Percentiles rank a stretch among this genome's conserved stretches.
Conservation (phyloP, 2,888 invertebrate genomes). For the Chironomus riparius region DNA sequence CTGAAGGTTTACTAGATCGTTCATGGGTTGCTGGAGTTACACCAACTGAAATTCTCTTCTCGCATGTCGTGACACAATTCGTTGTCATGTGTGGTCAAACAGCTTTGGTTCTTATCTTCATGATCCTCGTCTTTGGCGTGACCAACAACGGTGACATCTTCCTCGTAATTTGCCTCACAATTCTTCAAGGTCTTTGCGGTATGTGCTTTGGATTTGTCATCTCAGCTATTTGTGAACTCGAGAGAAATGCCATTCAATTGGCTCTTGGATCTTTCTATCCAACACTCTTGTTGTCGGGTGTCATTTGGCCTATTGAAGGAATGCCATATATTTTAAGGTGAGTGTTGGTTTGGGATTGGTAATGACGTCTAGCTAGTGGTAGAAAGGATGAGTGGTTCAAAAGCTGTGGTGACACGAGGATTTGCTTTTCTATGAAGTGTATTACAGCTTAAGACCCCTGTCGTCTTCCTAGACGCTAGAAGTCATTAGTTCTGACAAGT, state of each 20-base stretch:
- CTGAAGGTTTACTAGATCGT: constrained; percentile 83
- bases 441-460: too few relatives aligned
- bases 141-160: constrained; percentile 81
- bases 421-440: too few relatives aligned
- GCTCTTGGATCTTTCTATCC: constrained; percentile 93
- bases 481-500: too few relatives aligned
- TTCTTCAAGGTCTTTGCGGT: constrained; percentile 86
- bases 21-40: constrained; percentile 92
- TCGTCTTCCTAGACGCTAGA: too few relatives aligned
- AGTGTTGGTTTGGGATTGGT: not conserved
- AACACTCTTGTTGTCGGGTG: constrained; percentile 81
- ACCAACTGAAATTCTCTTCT: constrained; percentile 84
- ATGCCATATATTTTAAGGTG: constrained; percentile 74
- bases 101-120: constrained; percentile 78
- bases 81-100: constrained; percentile 94
- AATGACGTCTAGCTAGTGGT: too few relatives aligned
- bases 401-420: too few relatives aligned
- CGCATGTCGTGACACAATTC: constrained; percentile 89
- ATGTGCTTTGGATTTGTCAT: constrained; percentile 96
- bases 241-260: constrained; percentile 85
- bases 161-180: constrained; percentile 74
- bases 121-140: constrained; percentile 83
- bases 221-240: constrained; percentile 83
- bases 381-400: too few relatives aligned
- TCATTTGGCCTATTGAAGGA: constrained; percentile 94